Base-by-base conservation (phyloP, 2,113 vertebrate genomes). In the Malurus elegans region DNA sequence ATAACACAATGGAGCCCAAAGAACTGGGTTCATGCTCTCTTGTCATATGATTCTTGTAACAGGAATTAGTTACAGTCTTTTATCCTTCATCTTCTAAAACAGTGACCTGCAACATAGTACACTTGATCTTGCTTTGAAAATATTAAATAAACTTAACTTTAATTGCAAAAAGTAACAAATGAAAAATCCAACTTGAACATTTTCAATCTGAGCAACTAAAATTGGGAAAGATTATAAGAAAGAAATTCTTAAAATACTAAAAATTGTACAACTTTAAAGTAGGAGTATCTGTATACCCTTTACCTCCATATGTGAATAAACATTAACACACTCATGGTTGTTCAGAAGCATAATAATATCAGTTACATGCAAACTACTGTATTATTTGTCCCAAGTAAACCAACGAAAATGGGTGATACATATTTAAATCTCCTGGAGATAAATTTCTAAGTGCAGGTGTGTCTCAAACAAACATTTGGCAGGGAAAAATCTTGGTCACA, bases 331-430 rank as follows among this genome's bases (percentile, higher is more conserved):
- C 53, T 79, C 34, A 5, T 44, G 31, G n/a, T 17, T 78, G 50
- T 53, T 89, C 89, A 84, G 44, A 67, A 78, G 26, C 31, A 81
- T 86, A 93, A 79, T 82, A 61, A 42, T 91, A 96, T 93, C 89
- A 87, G 80, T 65, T 67, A 81, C 73, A 67, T 1, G 0, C 32
- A 88, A 91, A 92, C 9, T 1, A 1, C 16, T 24, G 7, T 71
- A 93, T 79, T 79, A 95, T 95, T 95, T 95, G 84, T 72, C 53
- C 36, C 61, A 94, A 91, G 91, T 54, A 91, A 95, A 95, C 81
- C 70, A 78, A 90, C 65, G 14, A 93, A 91, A 96, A 86, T 28
- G 19, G 32, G 45, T 66, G 45, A 89, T 54, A 94, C 2, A 20
- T 67, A 82, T 70, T 76, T 73, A 89, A 82, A 50, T 62, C 47